phyloP scores from a whole-genome alignment of 2,113 vertebrate species.

The Naja naja region DNA sequence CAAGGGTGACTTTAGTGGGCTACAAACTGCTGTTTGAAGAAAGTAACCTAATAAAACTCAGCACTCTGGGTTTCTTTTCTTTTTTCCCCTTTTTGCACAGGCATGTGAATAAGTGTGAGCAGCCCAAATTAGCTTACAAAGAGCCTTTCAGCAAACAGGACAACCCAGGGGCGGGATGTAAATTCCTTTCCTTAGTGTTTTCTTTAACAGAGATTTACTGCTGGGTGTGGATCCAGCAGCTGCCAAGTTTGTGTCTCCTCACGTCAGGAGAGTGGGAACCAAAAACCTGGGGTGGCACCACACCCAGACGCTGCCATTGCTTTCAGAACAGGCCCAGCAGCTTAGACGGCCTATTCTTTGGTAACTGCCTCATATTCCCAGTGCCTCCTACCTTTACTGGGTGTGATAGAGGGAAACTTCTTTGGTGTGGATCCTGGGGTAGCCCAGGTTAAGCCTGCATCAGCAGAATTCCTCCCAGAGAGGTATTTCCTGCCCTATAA shows the following conservation, averaged over 20 bases:
- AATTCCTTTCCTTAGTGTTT: conserved; percentile 26
- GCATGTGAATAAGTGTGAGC: background rate
- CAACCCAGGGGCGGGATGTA: conserved; percentile 2
- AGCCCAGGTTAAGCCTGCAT: background rate
- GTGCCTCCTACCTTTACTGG: conserved; percentile 15
- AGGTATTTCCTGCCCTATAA: background rate
- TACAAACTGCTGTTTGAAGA: background rate
- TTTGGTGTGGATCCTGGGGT: background rate
- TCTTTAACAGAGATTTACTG: conserved; percentile 29
- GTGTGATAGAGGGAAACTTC: background rate
- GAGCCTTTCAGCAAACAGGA: conserved; percentile 2
- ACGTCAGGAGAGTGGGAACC: conserved; percentile 29
- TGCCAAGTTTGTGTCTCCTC: conserved; percentile 17
- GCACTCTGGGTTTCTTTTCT: background rate
- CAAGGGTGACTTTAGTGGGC: background rate
- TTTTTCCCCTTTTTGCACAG: background rate
- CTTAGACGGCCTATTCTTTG: background rate
- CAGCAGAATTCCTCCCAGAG: background rate
- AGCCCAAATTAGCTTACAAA: background rate
- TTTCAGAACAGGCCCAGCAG: background rate
- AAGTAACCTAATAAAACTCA: background rate
- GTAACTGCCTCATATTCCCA: background rate
- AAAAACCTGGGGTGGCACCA: conserved; percentile 1
- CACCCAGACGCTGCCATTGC: conserved; percentile 11
- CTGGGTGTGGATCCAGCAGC: conserved; percentile 1